Evolutionary conservation across 2,888 invertebrate genomes (phyloP), one percentile per base, ranked within the genome.

Genomic region (Eurytoma californica): DNA sequence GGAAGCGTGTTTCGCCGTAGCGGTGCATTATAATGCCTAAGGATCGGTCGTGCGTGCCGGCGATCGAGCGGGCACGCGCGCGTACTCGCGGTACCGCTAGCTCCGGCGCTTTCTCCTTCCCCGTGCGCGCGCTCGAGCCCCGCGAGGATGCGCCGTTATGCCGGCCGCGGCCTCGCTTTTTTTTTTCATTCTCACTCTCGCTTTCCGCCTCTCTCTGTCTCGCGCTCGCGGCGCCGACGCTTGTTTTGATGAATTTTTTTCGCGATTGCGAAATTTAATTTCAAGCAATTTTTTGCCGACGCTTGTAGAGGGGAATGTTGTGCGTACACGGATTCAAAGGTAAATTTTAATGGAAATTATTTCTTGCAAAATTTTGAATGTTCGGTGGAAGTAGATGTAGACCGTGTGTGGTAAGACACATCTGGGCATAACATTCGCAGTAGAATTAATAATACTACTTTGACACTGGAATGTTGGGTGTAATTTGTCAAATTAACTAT

Each of bases 61-160:
- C 39, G 39, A 39, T 39, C 39, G 39, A 28, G 24, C 58, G 24
- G 20, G 13, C 18, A 24, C 13, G 65, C 16, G 49, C 18, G 55
- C 20, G 18, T 58, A 58, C 58, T 70, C 58, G 57, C 69, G 63
- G 55, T 63, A 53, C 76, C 67, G 57, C 39, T 55, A 57, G 24
- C 16, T 3, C 3, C 18, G 30, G 39, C 24, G 20, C 53, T 18
- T 30, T 57, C 47, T n/a, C 13, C 24, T 9, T 28, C 30, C 30
- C 49, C 47, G 13, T 18, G 18, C 1, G 12, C 20, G 18, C 28
- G 73, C 49, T 66, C 55, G 53, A 51, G 67, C 67, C 20, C 14
- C 20, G 61, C 53, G 55, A 68, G 68, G 68, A 68, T 68, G 68
- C 53, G 68, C 68, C 3, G 63, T 63, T 63, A 63, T 39, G 63